Base-by-base conservation (phyloP, 2,888 invertebrate genomes). In the Neria commutata region DNA sequence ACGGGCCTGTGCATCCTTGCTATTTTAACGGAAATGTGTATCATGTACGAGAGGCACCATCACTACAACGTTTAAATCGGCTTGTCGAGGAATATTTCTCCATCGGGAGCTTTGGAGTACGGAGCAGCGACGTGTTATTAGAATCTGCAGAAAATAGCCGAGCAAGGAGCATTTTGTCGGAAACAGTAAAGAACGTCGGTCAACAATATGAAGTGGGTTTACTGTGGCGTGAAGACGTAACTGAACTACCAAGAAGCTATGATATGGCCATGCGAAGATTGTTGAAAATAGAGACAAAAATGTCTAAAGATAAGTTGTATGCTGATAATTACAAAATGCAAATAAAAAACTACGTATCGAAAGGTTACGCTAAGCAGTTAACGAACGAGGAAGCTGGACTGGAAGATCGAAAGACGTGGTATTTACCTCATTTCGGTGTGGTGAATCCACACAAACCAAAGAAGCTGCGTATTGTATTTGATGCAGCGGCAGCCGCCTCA, bases 391-490 rank as follows among this genome's bases (percentile, higher is more conserved):
- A 48, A 21, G 54, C 46, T 2, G 60, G 58, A 23, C 61, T 61
- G 16, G 54, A 54, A 3, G 60, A 55, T 0, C 46, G 4, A 14
- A 6, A 4, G 4, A 37, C n/a, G 4, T 37, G 37, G 37, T 37
- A 37, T n/a, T n/a, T 37, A 14, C 37, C 37, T 14, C 37, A 37
- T n/a, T n/a, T 37, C n/a, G 37, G n/a, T 37, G 37, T 37, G n/a
- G n/a, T 46, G 3, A 61, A 64, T 33, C 57, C 48, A 14, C 60
- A 69, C 49, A 73, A 72, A 54, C 71, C 69, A 5, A 64, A 63
- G 0, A 70, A 68, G 49, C 34, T 72, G 0, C 45, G 73, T 5
- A 48, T 73, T 2, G 71, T 72, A 0, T 71, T 72, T 50, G 73
- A 73, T 40, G 71, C 72, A 3, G 71, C 72, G 3, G 70, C 73